Percentiles rank a stretch among this genome's conserved stretches.
These are phyloP conservation scores for Ecdyonurus torrentis DNA, from an alignment of 2,888 invertebrate species.

Conservation along the genomic window DNA sequence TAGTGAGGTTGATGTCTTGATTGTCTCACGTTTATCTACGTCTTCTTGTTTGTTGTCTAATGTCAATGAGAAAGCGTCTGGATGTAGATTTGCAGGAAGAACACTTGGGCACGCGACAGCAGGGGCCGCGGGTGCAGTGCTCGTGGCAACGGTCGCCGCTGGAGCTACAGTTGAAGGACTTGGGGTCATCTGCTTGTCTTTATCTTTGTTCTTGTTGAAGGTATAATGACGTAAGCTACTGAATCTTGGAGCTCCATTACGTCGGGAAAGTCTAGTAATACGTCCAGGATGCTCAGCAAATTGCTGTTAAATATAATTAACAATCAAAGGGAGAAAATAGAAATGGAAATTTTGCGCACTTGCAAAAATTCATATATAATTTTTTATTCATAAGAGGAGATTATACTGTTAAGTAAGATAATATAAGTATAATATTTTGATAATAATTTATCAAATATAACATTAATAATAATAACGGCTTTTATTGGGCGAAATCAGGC, in stretches of 20 bases:
- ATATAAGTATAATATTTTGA: no score
- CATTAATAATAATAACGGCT: no score
- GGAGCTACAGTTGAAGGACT: neutral
- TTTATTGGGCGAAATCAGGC: no score
- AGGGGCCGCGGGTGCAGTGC: neutral
- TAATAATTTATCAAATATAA: no score
- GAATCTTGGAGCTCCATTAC: neutral
- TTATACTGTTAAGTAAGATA: no score
- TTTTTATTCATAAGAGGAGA: no score
- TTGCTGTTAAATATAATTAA: neutral
- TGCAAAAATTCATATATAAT: no score
- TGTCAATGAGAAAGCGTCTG: neutral
- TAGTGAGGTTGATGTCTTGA: neutral
- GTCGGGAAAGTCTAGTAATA: neutral
- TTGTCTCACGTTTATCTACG: neutral
- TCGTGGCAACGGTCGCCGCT: neutral
- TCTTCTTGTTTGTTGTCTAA: neutral
- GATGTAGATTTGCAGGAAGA: neutral
- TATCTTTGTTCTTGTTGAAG: slow-evolving; percentile 1
- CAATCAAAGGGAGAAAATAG: no score
- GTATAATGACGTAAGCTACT: slow-evolving; percentile 2
- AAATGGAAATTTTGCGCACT: no score
- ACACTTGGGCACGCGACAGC: neutral
- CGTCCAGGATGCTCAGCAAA: slow-evolving; percentile 1
- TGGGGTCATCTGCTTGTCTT: neutral